phyloP scores from a whole-genome alignment of 2,113 vertebrate species.

The Aegotheles bennettii region DNA sequence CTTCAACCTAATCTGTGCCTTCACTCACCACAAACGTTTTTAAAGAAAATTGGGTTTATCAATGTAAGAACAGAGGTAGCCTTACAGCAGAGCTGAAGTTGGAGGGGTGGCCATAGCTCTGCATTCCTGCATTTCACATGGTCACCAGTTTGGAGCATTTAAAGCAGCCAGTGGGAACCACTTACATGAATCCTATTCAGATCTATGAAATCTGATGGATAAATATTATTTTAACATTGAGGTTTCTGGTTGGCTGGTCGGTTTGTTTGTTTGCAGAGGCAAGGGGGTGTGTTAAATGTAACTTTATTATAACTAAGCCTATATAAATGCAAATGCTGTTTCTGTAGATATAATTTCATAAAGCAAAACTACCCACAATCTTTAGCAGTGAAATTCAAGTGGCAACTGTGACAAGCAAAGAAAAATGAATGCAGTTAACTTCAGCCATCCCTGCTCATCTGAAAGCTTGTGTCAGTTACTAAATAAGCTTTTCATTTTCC shows the following conservation, averaged over 20 bases:
- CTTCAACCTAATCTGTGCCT: neutral
- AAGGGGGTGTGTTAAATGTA: slow-evolving; percentile 41
- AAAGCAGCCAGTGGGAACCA: neutral
- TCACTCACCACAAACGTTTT: neutral
- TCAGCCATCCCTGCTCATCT: slow-evolving; percentile 75
- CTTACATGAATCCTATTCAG: neutral
- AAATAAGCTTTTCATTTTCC: slow-evolving; percentile 84
- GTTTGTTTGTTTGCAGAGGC: slow-evolving; percentile 41
- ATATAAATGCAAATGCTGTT: slow-evolving; percentile 76
- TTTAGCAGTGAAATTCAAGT: slow-evolving; percentile 78
- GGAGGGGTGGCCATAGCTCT: neutral
- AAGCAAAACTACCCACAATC: slow-evolving; percentile 74
- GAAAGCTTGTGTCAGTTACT: slow-evolving; percentile 79
- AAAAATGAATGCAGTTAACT: slow-evolving; percentile 79
- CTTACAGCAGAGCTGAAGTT: neutral
- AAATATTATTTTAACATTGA: neutral
- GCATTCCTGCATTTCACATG: neutral
- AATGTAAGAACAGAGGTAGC: neutral
- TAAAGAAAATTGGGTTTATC: neutral
- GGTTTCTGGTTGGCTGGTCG: neutral
- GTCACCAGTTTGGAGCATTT: neutral
- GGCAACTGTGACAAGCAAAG: slow-evolving; percentile 78
- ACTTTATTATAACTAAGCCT: slow-evolving; percentile 69
- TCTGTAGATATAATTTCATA: slow-evolving; percentile 75
- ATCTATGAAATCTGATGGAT: neutral